Evolutionary conservation across 2,113 vertebrate genomes (phyloP), one percentile per base, ranked within the genome.

Genomic region (Gyps fulvus): DNA sequence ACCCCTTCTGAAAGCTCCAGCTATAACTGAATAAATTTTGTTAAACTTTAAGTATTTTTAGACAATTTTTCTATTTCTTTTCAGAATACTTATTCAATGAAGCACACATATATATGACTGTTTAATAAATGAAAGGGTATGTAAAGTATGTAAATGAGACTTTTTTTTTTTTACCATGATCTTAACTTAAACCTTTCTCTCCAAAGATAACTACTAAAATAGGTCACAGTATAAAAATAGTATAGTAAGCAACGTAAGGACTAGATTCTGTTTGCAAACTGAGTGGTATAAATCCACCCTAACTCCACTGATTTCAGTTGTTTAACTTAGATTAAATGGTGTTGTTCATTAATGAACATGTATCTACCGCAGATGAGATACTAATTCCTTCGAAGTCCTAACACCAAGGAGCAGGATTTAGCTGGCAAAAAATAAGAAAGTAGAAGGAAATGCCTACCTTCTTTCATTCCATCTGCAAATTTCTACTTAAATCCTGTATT

Each of bases 221-320:
- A 95, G 96, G 96, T 96, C 95, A 97, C 42, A 78, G 80, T 63
- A 57, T 92, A 96, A 97, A 97, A 95, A 97, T 95, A 97, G 87
- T 71, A 45, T 40, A 73, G 88, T 89, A 95, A 93, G 85, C 83
- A 96, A 94, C 16, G 50, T 73, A 79, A 83, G 62, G 76, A 83
- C 83, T 88, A 73, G 88, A 83, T 83, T 83, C 77, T 89, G 22
- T 96, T 93, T 71, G 57, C 58, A 89, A 58, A 91, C 52, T 18
- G 36, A 61, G 50, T 58, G 22, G 22, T 58, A 67, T 89, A 84
- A 83, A 89, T 89, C 43, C 45, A 50, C 50, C 38, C 22, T 21
- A 82, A 58, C 52, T 88, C 25, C 29, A 49, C 1, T 87, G 58
- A 93, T 95, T 94, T 73, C 29, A 22, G 13, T 70, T 36, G 9